phyloP scores from a whole-genome alignment of 1,140 invertebrate species.

The Drosophila carrolli region DNA sequence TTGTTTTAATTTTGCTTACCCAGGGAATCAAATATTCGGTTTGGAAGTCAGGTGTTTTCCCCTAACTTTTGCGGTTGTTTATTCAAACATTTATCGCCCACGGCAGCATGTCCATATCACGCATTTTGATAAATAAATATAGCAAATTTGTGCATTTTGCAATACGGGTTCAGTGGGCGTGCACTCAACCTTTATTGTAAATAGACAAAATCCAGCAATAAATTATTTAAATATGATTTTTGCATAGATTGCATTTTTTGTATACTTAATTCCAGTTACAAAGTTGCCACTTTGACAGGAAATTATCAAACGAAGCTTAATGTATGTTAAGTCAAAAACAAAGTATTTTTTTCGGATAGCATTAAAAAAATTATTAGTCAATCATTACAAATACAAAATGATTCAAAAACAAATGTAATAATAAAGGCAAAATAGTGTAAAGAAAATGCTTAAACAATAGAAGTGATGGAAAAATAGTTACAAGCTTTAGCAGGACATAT shows the following conservation, averaged over 20 bases:
- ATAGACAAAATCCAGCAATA: slow-evolving; percentile 7
- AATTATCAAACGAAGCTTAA: neutral
- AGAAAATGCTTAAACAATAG: no score
- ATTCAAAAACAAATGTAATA: no score
- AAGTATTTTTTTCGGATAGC: no score
- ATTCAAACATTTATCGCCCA: slow-evolving; percentile 21
- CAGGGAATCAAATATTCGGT: neutral
- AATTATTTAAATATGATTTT: slow-evolving; percentile 30
- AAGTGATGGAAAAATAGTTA: no score
- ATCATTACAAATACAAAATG: no score
- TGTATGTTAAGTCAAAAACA: no score
- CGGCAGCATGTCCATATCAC: slow-evolving; percentile 14
- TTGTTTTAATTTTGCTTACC: neutral
- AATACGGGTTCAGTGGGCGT: neutral
- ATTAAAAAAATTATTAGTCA: no score
- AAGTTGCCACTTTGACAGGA: neutral
- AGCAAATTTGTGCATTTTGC: slow-evolving; percentile 22
- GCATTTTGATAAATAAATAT: slow-evolving; percentile 22
- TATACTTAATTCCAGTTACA: slow-evolving; percentile 4
- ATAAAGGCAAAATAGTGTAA: no score
- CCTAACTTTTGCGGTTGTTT: slow-evolving; percentile 14
- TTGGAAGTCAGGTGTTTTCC: neutral
- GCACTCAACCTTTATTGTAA: neutral
- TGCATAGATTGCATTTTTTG: neutral
- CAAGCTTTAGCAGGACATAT: no score